Evolutionary conservation across 2,113 vertebrate species (phyloP).

Genomic region (Oncorhynchus masou): DNA sequence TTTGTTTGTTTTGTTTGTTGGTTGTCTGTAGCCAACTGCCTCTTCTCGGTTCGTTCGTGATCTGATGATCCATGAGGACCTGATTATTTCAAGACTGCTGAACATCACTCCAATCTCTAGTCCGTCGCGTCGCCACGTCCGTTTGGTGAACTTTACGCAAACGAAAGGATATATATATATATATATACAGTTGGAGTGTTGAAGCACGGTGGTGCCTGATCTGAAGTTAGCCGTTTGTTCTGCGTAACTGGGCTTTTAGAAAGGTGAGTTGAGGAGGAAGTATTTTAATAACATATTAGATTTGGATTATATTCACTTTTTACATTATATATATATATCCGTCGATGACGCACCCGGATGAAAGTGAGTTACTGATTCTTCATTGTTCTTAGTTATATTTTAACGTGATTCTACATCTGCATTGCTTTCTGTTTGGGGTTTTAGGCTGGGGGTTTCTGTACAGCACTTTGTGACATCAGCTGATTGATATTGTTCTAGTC

Average conservation of each 20-base stretch:
- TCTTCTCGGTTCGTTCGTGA: background rate
- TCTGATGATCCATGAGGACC: slow-evolving; percentile 76
- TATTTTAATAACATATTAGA: background rate
- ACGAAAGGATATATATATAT: slow-evolving; percentile 70
- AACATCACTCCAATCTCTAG: slow-evolving; percentile 64
- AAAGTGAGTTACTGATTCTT: background rate
- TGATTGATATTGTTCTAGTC: background rate
- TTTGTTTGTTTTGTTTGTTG: background rate
- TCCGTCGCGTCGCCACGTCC: slow-evolving; percentile 67
- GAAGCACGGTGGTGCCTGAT: slow-evolving; percentile 19
- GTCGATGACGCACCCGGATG: background rate
- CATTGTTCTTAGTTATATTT: background rate
- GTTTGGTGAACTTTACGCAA: slow-evolving; percentile 82
- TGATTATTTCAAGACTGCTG: slow-evolving; percentile 80
- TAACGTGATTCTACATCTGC: too few species aligned
- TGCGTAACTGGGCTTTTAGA: slow-evolving; percentile 77
- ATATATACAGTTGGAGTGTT: slow-evolving; percentile 30
- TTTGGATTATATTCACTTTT: background rate
- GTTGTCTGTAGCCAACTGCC: slow-evolving; percentile 56
- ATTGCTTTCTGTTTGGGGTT: too few species aligned
- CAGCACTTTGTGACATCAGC: too few species aligned
- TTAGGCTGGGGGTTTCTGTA: too few species aligned
- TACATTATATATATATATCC: background rate
- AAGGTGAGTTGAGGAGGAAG: slow-evolving; percentile 78
- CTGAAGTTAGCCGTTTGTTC: slow-evolving; percentile 54